These are phyloP conservation scores for Leptopilina drosophilae DNA, from an alignment of 2,888 invertebrate genomes.

Conservation along the genomic window DNA sequence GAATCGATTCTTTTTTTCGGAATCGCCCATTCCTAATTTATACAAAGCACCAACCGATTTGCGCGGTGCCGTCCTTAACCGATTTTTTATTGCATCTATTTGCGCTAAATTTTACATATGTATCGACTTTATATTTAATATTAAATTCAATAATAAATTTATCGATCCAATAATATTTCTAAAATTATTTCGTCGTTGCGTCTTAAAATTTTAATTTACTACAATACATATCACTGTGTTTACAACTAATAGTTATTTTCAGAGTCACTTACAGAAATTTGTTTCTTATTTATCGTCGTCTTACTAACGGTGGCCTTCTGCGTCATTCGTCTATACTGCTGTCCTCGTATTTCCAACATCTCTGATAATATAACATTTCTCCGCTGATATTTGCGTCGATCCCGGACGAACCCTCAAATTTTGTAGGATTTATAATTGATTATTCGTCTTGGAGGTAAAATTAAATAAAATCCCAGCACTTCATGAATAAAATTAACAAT, in stretches of 20 bases:
- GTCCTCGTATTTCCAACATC: neutral
- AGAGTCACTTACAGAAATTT: neutral
- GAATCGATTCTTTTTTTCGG: no score
- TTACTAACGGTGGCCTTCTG: neutral
- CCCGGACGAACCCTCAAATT: neutral
- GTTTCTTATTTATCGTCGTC: neutral
- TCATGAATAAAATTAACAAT: neutral
- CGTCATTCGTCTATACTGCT: neutral
- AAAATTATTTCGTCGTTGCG: neutral
- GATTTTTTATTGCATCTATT: neutral
- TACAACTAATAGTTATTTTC: neutral
- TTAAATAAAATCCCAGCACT: neutral
- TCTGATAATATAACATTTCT: neutral
- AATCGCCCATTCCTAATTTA: no score
- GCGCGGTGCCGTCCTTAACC: neutral
- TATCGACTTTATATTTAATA: neutral
- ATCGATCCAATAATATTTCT: neutral
- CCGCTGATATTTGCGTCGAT: neutral
- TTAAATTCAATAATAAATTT: neutral
- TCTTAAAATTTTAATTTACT: neutral
- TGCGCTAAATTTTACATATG: slow-evolving; percentile 34
- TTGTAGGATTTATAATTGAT: neutral
- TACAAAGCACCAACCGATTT: no score
- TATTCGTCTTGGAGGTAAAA: neutral
- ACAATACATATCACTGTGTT: neutral